Evolutionary conservation across 2,888 invertebrate genomes (phyloP).

Genomic region (Metacarcinus magister): DNA sequence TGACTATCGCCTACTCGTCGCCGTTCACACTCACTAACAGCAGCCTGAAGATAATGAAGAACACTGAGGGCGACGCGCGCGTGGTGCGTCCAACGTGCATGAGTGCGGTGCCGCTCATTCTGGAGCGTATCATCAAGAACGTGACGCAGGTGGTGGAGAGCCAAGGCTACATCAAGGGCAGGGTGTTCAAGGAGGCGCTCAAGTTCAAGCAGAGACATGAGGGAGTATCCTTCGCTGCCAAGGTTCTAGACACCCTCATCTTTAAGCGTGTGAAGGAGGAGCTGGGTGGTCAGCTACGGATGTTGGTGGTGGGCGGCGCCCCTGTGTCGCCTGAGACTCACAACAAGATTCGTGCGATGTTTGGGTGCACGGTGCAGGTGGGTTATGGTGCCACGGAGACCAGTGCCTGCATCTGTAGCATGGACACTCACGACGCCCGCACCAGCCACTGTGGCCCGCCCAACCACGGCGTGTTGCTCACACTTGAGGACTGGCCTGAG

Average conservation of each 20-base stretch:
- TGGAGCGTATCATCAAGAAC: constrained; percentile 98
- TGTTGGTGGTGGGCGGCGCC: constrained; percentile 97
- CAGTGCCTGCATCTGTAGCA: constrained; percentile 91
- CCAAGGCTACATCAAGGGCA: constrained; percentile 91
- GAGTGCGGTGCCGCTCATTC: constrained; percentile 97
- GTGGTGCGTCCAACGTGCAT: constrained; percentile 96
- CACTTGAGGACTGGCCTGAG: constrained; percentile 96
- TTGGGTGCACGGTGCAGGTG: constrained; percentile 95
- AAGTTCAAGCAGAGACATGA: constrained; percentile 79
- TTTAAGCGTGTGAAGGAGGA: constrained; percentile 89
- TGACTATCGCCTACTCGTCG: constrained; percentile 97
- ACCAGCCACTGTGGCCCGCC: constrained; percentile 96
- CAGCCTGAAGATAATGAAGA: constrained; percentile 97
- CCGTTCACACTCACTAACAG: constrained; percentile 94
- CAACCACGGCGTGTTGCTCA: constrained; percentile 92
- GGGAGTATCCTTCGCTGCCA: constrained; percentile 85
- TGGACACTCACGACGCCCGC: constrained; percentile 87
- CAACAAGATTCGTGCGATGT: constrained; percentile 94
- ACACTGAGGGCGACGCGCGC: constrained; percentile 96
- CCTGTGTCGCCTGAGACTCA: constrained; percentile 98
- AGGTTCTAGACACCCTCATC: constrained; percentile 85
- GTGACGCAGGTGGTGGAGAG: constrained; percentile 96
- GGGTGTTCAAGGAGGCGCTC: constrained; percentile 90
- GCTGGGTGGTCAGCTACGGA: constrained; percentile 94
- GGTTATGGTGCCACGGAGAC: constrained; percentile 99